A percentile compares a stretch with the other conserved stretches of the same genome.
phyloP scores from a whole-genome alignment of 2,888 invertebrate species.

The Cylindroiulus punctatus region DNA sequence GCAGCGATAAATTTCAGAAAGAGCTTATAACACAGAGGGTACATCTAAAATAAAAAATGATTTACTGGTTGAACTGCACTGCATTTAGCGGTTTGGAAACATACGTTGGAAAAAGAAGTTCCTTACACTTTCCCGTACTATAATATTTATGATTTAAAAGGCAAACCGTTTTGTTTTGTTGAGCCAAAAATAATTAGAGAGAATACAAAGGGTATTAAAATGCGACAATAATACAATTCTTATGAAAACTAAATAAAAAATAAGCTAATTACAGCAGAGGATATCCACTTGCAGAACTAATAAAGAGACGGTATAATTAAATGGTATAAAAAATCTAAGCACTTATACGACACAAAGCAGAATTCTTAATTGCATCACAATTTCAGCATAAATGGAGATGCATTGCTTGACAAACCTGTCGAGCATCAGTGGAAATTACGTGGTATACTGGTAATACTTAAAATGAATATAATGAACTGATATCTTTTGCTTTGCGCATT shows the following conservation, averaged over 20 bases:
- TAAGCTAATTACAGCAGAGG: neutral
- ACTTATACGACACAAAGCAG: neutral
- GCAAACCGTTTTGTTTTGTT: neutral
- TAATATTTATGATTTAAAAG: neutral
- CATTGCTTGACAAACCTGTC: neutral
- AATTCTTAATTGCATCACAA: conserved; percentile 20
- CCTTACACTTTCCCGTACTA: neutral
- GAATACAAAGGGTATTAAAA: neutral
- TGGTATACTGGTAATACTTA: too few relatives aligned
- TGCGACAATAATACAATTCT: neutral
- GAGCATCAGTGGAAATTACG: neutral
- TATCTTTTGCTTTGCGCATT: too few relatives aligned
- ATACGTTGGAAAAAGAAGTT: conserved; percentile 15
- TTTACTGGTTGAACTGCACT: conserved; percentile 23
- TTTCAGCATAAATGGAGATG: neutral
- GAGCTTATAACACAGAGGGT: conserved; percentile 22
- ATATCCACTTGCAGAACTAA: neutral
- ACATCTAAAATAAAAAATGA: conserved; percentile 36
- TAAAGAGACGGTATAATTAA: neutral
- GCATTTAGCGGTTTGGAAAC: conserved; percentile 39
- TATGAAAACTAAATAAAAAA: neutral
- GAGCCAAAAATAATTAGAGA: neutral
- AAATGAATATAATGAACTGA: too few relatives aligned
- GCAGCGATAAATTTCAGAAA: conserved; percentile 35
- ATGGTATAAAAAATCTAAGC: neutral